phyloP scores from a whole-genome alignment of 1,140 invertebrate genomes.

The Drosophila guanche region DNA sequence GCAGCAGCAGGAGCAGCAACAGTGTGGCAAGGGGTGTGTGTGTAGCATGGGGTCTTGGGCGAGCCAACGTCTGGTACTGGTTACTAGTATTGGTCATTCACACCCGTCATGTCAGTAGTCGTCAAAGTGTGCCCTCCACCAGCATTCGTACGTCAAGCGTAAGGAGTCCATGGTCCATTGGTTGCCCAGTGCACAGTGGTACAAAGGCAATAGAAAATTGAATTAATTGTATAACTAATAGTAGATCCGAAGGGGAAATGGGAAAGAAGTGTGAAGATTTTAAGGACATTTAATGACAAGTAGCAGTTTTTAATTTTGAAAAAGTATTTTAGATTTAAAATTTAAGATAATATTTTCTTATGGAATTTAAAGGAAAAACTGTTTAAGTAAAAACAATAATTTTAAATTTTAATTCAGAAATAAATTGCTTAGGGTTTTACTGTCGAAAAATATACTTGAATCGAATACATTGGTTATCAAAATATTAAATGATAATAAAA shows the following conservation, averaged over 20 bases:
- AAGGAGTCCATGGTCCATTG: constrained; percentile 65
- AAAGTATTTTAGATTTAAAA: too few relatives aligned
- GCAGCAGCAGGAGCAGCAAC: constrained; percentile 4
- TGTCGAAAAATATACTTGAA: too few relatives aligned
- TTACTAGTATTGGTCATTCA: constrained; percentile 49
- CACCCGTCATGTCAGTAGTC: constrained; percentile 80
- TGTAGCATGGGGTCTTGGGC: background rate
- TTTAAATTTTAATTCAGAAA: background rate
- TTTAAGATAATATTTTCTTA: too few relatives aligned
- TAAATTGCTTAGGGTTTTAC: background rate
- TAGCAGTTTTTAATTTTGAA: too few relatives aligned
- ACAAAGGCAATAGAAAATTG: too few relatives aligned
- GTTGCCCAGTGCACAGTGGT: constrained; percentile 38
- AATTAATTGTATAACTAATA: background rate
- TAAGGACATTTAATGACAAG: too few relatives aligned
- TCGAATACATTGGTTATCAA: too few relatives aligned
- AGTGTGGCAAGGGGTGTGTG: background rate
- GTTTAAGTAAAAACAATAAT: background rate
- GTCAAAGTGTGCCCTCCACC: constrained; percentile 56
- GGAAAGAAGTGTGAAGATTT: too few relatives aligned
- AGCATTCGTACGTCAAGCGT: constrained; percentile 59
- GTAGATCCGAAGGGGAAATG: too few relatives aligned
- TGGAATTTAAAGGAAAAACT: too few relatives aligned
- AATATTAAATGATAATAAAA: too few relatives aligned
- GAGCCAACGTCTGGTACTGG: constrained; percentile 23